Conservation (phyloP, 2,797 vertebrate genomes). For the Danio choprae region DNA sequence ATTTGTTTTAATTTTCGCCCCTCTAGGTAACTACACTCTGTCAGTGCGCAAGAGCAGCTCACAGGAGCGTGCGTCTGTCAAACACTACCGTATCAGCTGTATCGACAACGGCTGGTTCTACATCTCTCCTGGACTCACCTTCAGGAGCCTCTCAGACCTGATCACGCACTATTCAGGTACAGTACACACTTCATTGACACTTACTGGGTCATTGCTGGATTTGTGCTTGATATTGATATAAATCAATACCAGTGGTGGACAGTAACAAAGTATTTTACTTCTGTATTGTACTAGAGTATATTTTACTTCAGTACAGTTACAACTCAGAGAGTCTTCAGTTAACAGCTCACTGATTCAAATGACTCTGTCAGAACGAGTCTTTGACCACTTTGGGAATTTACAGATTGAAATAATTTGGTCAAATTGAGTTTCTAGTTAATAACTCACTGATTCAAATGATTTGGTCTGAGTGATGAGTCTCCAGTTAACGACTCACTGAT, state of each 20-base stretch:
- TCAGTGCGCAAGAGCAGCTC: slow-evolving; percentile 70
- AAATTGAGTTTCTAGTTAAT: too few relatives aligned
- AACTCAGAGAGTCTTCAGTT: too few relatives aligned
- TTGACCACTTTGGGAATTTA: too few relatives aligned
- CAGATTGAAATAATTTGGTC: too few relatives aligned
- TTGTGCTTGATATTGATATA: background rate
- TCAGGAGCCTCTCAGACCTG: slow-evolving; percentile 75
- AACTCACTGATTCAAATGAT: too few relatives aligned
- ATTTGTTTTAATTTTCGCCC: background rate
- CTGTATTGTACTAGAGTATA: too few relatives aligned
- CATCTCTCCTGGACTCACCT: slow-evolving; percentile 80
- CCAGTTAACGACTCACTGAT: too few relatives aligned
- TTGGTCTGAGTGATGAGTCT: too few relatives aligned
- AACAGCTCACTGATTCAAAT: too few relatives aligned
- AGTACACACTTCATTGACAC: background rate
- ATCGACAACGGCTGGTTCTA: slow-evolving; percentile 82
- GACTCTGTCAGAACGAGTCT: too few relatives aligned
- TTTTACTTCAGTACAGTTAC: too few relatives aligned
- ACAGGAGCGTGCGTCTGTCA: slow-evolving; percentile 65
- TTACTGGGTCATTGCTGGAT: background rate
- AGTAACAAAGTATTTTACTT: too few relatives aligned
- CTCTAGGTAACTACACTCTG: slow-evolving; percentile 75
- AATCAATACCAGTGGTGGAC: background rate
- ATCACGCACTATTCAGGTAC: slow-evolving; percentile 82
- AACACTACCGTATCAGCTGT: slow-evolving; percentile 77